Conservation (phyloP, 2,888 invertebrate genomes). For the Entomobrya multifasciata region DNA sequence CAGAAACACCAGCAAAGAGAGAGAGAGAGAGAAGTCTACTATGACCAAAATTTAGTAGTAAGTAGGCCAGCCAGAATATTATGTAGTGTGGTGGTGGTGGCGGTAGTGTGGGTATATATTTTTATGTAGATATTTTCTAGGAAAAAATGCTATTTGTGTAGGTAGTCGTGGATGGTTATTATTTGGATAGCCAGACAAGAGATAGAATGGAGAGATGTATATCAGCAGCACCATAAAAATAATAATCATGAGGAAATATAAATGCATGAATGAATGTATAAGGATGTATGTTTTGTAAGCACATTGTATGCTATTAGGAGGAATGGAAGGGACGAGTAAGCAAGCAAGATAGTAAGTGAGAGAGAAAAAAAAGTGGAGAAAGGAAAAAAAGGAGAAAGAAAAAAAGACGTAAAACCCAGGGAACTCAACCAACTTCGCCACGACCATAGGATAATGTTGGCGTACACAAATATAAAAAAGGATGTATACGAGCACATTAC, state of each 20-base stretch:
- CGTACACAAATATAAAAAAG: slow-evolving; percentile 1
- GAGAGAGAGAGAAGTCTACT: neutral
- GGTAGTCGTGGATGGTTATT: neutral
- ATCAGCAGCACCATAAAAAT: slow-evolving; percentile 19
- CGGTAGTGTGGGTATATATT: neutral
- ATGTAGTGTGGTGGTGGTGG: neutral
- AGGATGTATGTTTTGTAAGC: too few relatives aligned
- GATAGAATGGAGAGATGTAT: slow-evolving; percentile 25
- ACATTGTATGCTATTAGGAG: too few relatives aligned
- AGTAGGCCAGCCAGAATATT: slow-evolving; percentile 57
- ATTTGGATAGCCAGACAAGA: neutral
- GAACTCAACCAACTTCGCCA: slow-evolving; percentile 14
- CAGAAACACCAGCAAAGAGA: neutral
- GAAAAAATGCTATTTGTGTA: too few relatives aligned
- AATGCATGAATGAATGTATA: too few relatives aligned
- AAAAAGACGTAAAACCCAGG: slow-evolving; percentile 63
- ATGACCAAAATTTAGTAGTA: too few relatives aligned
- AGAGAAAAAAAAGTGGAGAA: slow-evolving; percentile 59
- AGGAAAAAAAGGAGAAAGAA: slow-evolving; percentile 55
- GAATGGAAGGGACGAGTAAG: too few relatives aligned
- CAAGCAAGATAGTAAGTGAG: neutral
- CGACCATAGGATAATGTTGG: slow-evolving; percentile 1
- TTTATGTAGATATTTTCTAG: neutral
- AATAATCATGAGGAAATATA: slow-evolving; percentile 23
- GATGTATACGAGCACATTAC: too few relatives aligned